These are phyloP conservation scores for Macropodus opercularis DNA, from an alignment of 2,797 vertebrate species.

Conservation along the genomic window DNA sequence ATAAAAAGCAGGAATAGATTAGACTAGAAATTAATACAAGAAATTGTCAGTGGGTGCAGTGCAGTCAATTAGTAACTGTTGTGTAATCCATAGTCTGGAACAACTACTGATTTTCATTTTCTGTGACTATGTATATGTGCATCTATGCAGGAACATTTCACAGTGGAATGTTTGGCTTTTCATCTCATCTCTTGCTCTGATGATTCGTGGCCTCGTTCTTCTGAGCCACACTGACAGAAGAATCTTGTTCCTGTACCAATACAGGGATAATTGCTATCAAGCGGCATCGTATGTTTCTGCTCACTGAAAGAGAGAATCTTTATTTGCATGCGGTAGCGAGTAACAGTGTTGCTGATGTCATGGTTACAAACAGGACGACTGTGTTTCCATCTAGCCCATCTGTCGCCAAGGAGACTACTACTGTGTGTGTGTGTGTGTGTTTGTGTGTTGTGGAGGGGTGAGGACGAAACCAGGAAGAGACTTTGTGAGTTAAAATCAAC, in stretches of 20 bases:
- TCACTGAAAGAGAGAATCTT: neutral
- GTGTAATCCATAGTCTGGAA: neutral
- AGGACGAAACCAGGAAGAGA: constrained; percentile 27
- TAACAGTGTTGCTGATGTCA: constrained; percentile 62
- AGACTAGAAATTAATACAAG: too few species aligned
- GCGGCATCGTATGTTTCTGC: neutral
- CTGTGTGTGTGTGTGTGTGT: constrained; percentile 40
- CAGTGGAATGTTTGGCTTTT: neutral
- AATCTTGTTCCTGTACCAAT: constrained; percentile 2
- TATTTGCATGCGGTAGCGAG: constrained; percentile 40
- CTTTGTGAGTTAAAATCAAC: constrained; percentile 16
- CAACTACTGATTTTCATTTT: neutral
- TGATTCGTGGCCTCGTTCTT: neutral
- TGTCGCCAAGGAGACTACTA: constrained; percentile 57
- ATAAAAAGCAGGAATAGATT: neutral
- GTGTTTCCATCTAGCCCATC: constrained; percentile 65
- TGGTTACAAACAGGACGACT: constrained; percentile 67
- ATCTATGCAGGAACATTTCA: neutral
- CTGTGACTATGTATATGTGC: neutral
- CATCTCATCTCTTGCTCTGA: neutral
- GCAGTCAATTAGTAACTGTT: neutral
- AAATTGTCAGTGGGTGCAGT: neutral
- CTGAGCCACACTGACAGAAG: neutral
- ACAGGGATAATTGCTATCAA: constrained; percentile 12
- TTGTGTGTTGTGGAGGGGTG: too few species aligned